These are phyloP conservation scores for Psylliodes chrysocephalus DNA, from an alignment of 2,888 invertebrate genomes.

Conservation along the genomic window DNA sequence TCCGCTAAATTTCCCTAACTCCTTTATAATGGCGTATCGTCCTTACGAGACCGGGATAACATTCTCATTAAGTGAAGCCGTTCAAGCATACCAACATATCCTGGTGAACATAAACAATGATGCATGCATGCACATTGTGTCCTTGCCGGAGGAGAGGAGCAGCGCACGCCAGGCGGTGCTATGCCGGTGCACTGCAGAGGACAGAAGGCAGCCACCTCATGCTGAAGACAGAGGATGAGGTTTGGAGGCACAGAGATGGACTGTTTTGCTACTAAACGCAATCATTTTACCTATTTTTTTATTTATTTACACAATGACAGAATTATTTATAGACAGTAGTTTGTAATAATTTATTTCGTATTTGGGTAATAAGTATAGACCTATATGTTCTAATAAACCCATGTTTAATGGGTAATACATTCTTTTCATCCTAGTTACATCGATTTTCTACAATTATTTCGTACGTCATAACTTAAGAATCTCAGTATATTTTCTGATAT, in stretches of 20 bases:
- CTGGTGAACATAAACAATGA: conserved; percentile 55
- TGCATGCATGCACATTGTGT: conserved; percentile 54
- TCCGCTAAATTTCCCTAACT: conserved; percentile 47
- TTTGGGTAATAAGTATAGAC: no score
- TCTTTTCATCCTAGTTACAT: no score
- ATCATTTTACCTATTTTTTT: no score
- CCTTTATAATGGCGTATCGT: conserved; percentile 48
- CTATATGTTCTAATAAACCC: no score
- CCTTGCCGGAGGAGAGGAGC: no score
- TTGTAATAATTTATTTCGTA: no score
- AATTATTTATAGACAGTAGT: neutral
- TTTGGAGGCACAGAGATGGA: neutral
- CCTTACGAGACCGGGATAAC: conserved; percentile 50
- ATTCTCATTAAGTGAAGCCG: conserved; percentile 51
- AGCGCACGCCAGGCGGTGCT: conserved; percentile 41
- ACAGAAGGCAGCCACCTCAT: conserved; percentile 5
- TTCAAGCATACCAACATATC: conserved; percentile 52
- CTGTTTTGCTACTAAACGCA: neutral
- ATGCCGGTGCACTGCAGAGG: conserved; percentile 22
- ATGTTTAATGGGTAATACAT: no score
- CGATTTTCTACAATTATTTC: no score
- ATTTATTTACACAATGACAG: no score
- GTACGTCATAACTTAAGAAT: no score
- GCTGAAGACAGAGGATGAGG: conserved; percentile 1
- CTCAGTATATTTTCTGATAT: no score